Conservation (phyloP, 2,888 invertebrate genomes). For the Agrilus mali region DNA sequence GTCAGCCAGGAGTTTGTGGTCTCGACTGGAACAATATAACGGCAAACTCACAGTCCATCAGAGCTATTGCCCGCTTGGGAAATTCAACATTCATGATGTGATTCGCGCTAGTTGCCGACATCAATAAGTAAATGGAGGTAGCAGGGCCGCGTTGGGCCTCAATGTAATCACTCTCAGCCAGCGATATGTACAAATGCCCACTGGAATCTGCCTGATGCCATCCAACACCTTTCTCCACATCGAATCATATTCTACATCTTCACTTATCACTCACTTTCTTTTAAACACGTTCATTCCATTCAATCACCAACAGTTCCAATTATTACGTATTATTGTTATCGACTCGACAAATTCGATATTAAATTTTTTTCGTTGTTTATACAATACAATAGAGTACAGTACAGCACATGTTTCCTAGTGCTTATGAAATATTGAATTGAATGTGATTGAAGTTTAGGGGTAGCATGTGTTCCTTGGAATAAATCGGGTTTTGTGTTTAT, state of each 20-base stretch:
- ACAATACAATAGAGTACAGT: too few species aligned
- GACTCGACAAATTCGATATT: too few species aligned
- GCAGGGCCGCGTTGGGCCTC: constrained; percentile 17
- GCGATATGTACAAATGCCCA: constrained; percentile 25
- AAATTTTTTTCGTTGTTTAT: too few species aligned
- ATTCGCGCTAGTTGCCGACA: constrained; percentile 29
- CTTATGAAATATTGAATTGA: too few species aligned
- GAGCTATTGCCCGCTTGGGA: constrained; percentile 28
- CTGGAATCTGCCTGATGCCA: constrained; percentile 14
- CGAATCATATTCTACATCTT: background rate
- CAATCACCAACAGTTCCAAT: too few species aligned
- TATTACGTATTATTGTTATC: too few species aligned
- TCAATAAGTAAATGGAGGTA: constrained; percentile 24
- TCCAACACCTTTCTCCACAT: background rate
- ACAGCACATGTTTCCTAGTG: too few species aligned
- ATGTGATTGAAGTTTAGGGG: too few species aligned
- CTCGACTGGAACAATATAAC: constrained; percentile 19
- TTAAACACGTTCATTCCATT: too few species aligned
- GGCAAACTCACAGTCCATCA: constrained; percentile 27
- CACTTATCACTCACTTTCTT: too few species aligned
- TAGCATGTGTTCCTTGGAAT: too few species aligned
- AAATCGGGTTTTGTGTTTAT: too few species aligned
- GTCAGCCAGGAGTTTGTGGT: constrained; percentile 11
- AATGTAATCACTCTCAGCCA: constrained; percentile 24
- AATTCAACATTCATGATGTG: constrained; percentile 31